Base-by-base conservation (phyloP, 2,888 invertebrate genomes). In the Deilephila porcellus region DNA sequence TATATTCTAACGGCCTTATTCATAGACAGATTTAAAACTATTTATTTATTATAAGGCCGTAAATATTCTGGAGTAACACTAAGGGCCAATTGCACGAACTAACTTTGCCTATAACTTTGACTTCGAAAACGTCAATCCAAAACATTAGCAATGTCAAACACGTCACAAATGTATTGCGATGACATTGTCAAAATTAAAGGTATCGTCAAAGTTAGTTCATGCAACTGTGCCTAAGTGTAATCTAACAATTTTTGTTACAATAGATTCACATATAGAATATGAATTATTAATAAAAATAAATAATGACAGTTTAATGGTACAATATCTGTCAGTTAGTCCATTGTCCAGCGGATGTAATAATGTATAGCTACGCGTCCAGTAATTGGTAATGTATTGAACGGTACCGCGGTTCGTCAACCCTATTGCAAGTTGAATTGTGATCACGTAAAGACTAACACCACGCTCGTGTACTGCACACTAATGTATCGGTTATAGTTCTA, bases 401-500 rank as follows among this genome's bases (percentile, higher is more conserved):
- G 90, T 87, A 88, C 79, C 77, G 78, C 76, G 79, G 92, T 89
- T 91, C 92, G 85, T 87, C 88, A 90, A 92, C 90, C 92, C 87
- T 83, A 74, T 71, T 73, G 72, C 60, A 75, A 79, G 81, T 79
- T 76, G 77, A 80, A 90, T 87, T 85, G 77, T 82, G 77, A 85
- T 88, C 91, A 92, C 91, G 91, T 90, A 84, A 81, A 85, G 86
- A 89, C 90, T 89, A 89, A 88, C 86, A 87, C 83, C 76, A 77
- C 73, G 77, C 25, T 76, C 90, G 89, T 89, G 89, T 77, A 75
- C 63, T 67, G 88, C 81, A 83, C 80, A 72, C 74, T 74, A 81
- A 83, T 77, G 71, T 4, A 45, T 56, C 56, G 56, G n/a, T 17
- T 19, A 56, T n/a, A 56, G 56, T 56, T 17, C 17, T 56, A 56